Evolutionary conservation across 2,888 invertebrate species (phyloP).

Genomic region (Baccha elongata): DNA sequence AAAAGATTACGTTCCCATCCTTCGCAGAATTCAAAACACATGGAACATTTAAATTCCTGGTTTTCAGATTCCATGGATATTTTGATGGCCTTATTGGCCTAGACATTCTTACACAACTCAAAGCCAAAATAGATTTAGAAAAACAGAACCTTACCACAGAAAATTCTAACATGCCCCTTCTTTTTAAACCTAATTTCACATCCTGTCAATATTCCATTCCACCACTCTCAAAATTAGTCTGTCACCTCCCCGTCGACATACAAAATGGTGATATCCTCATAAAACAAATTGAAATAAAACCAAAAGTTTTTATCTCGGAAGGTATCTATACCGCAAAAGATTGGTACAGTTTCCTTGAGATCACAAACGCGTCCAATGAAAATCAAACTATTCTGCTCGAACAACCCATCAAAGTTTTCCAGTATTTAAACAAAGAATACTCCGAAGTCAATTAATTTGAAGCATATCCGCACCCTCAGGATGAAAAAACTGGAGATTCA

Average conservation of each 20-base stretch:
- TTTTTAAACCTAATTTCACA: slow-evolving; percentile 26
- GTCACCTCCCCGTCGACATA: slow-evolving; percentile 8
- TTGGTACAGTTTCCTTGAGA: slow-evolving; percentile 33
- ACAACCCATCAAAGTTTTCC: background rate
- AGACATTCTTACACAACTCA: slow-evolving; percentile 16
- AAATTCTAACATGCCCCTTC: slow-evolving; percentile 15
- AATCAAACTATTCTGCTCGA: background rate
- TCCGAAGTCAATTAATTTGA: background rate
- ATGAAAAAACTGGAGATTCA: background rate
- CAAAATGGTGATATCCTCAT: slow-evolving; percentile 13
- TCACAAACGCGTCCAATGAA: background rate
- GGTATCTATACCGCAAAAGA: slow-evolving; percentile 30
- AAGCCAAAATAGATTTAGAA: slow-evolving; percentile 29
- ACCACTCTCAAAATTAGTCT: slow-evolving; percentile 4
- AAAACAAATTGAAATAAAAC: slow-evolving; percentile 8
- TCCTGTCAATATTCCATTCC: background rate
- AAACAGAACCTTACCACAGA: background rate
- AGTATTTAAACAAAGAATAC: background rate
- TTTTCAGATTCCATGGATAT: slow-evolving; percentile 45
- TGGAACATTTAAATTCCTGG: background rate
- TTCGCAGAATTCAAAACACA: slow-evolving; percentile 17
- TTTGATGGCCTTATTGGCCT: slow-evolving; percentile 35
- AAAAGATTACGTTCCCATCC: background rate
- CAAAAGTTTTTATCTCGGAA: slow-evolving; percentile 12
- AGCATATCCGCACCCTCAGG: background rate